Conservation (phyloP, 30 jellyfish, hydroid and myxozoan species). For the Clytia hemisphaerica region DNA sequence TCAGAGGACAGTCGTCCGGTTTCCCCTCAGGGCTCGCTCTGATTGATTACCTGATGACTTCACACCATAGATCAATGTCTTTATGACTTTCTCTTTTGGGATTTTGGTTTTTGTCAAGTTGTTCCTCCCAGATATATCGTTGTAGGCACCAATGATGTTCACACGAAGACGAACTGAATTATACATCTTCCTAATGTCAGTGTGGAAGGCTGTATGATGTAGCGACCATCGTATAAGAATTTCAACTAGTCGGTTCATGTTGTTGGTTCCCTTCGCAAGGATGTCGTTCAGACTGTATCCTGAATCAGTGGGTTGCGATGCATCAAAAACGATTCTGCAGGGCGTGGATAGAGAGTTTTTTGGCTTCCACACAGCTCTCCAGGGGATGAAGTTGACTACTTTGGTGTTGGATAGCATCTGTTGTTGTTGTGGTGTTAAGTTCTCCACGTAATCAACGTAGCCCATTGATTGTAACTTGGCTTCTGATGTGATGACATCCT, state of each 20-base stretch:
- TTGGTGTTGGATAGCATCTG: not conserved
- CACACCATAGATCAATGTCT: conserved; percentile 2
- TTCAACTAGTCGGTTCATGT: conserved; percentile 2
- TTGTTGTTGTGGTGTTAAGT: not conserved
- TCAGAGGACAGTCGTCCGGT: not conserved
- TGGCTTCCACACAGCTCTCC: not conserved
- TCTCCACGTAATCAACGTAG: not conserved
- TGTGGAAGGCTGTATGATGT: not conserved
- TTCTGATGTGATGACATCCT: not conserved
- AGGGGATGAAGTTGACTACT: not conserved
- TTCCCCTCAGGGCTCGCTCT: not conserved
- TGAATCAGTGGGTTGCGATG: not conserved
- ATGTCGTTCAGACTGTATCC: not conserved
- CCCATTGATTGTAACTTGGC: too few species aligned
- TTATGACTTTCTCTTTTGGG: conserved; percentile 1
- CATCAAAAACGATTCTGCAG: not conserved
- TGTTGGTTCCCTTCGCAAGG: not conserved
- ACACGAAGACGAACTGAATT: not conserved
- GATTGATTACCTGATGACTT: conserved; percentile 1
- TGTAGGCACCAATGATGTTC: not conserved
- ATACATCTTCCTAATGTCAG: conserved; percentile 7
- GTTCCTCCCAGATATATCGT: conserved; percentile 12
- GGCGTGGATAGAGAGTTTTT: not conserved
- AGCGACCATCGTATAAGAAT: conserved; percentile 6
- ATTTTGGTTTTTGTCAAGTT: conserved; percentile 1